Base-by-base conservation (phyloP, 2,113 vertebrate genomes). In the Melanocharis versteri region DNA sequence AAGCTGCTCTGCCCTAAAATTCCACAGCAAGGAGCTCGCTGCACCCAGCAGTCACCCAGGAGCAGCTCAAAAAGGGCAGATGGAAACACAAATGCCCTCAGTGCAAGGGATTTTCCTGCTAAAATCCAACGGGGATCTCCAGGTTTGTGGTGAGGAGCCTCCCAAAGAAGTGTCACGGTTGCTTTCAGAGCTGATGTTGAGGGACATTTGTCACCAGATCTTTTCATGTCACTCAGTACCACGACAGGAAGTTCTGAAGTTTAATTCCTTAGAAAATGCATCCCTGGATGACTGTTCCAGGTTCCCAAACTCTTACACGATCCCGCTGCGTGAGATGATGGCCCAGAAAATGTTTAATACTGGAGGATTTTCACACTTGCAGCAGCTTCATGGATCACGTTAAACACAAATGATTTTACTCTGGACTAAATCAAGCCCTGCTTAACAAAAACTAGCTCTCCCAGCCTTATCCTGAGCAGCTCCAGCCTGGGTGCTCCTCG, bases 161-260 rank as follows among this genome's bases (percentile, higher is more conserved):
- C 10, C 18, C 62, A 24, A 5, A 1, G 0, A 56, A 47, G 13
- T 0, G 9, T 0, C 2, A 2, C 7, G n/a, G 40, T 11, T 16
- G 19, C 23, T 56, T 57, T 31, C 60, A 44, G 51, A 13, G 13
- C 66, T 15, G 37, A 8, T 8, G 27, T 11, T 33, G 27, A 35
- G 45, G 39, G 45, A 51, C 3, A 3, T 17, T 30, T 6, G 10
- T 13, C 69, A 65, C 48, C 50, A 21, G 4, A 19, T 30, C 50
- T 48, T 20, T 26, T 11, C 37, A 2, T 1, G 1, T 10, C 81
- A 62, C 44, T 40, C 47, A 19, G n/a, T 2, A 35, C 7, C 8
- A 1, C 7, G 3, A 39, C 14, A 9, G 31, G 18, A 42, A 79
- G 24, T 11, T 35, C 7, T 15, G 4, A 9, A 35, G 24, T 47